These are phyloP conservation scores for Acrocyrtus sp. DNA, from an alignment of 2,888 invertebrate species.

Conservation along the genomic window DNA sequence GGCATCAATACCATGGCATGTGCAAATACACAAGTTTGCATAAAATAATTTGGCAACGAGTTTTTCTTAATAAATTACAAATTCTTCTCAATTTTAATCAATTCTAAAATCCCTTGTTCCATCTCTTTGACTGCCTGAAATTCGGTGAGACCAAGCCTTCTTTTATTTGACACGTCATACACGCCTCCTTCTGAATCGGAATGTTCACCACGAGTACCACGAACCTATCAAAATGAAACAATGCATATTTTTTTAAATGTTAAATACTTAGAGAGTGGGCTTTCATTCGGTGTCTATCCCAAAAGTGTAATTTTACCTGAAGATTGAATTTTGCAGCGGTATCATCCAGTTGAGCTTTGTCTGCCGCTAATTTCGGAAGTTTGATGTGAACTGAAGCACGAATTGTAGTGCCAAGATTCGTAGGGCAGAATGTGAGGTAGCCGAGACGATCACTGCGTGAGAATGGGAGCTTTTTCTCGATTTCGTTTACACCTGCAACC, in stretches of 20 bases:
- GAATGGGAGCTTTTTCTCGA: constrained; percentile 69
- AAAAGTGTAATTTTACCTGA: no score
- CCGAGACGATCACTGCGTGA: constrained; percentile 68
- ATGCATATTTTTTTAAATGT: constrained; percentile 69
- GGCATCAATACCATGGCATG: no score
- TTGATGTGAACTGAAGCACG: constrained; percentile 72
- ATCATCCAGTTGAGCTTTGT: constrained; percentile 67
- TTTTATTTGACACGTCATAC: constrained; percentile 70
- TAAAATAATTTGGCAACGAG: not conserved
- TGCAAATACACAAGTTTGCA: not conserved
- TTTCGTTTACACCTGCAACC: constrained; percentile 67
- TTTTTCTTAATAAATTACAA: no score
- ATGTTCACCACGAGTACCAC: constrained; percentile 69
- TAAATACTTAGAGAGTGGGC: no score
- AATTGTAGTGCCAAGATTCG: constrained; percentile 72
- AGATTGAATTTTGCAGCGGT: constrained; percentile 69
- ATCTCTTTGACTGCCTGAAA: constrained; percentile 70
- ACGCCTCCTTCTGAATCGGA: constrained; percentile 69
- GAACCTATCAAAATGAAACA: constrained; percentile 59
- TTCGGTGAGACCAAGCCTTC: constrained; percentile 70
- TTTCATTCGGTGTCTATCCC: no score
- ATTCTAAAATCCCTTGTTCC: constrained; percentile 69
- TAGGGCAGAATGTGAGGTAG: constrained; percentile 67
- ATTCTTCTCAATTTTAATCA: constrained; percentile 68
- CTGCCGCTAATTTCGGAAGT: constrained; percentile 68